These are phyloP conservation scores for Lepidocolaptes lacrymiger DNA, from an alignment of 2,797 vertebrate genomes.

Conservation along the genomic window DNA sequence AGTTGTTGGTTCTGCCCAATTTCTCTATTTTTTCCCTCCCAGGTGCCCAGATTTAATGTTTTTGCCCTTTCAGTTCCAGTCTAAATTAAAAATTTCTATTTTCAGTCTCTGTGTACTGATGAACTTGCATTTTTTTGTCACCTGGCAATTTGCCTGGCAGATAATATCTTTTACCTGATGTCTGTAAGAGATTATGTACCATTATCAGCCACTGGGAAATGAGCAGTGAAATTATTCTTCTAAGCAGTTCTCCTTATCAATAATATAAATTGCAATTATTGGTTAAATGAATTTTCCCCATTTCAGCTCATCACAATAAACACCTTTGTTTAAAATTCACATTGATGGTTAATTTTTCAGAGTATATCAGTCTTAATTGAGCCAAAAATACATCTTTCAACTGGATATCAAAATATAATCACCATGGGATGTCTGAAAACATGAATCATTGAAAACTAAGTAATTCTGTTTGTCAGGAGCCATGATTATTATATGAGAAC, in stretches of 20 bases:
- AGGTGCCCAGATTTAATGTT: background rate
- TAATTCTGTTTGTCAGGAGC: conserved; percentile 64
- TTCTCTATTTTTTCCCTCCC: background rate
- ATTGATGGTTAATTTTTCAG: conserved; percentile 73
- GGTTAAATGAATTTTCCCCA: conserved; percentile 58
- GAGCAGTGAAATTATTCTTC: conserved; percentile 60
- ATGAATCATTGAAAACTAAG: conserved; percentile 50
- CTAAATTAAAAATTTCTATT: background rate
- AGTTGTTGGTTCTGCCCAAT: background rate
- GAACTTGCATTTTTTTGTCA: background rate
- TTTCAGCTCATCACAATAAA: conserved; percentile 71
- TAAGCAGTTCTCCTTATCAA: conserved; percentile 64
- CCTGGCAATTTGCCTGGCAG: background rate
- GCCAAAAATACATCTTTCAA: conserved; percentile 69
- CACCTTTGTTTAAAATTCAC: conserved; percentile 72
- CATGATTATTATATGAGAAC: conserved; percentile 66
- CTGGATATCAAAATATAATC: conserved; percentile 72
- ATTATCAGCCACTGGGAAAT: conserved; percentile 60
- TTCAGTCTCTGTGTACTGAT: background rate
- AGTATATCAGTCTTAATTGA: conserved; percentile 75
- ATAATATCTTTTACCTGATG: background rate
- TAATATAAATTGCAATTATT: conserved; percentile 68
- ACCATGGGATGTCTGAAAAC: conserved; percentile 38
- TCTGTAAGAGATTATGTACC: conserved; percentile 30
- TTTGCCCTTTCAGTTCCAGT: background rate